Percentiles rank a stretch among this genome's conserved stretches.
Evolutionary conservation across 2,888 invertebrate species (phyloP).

Genomic region (Druceiella hillmani): DNA sequence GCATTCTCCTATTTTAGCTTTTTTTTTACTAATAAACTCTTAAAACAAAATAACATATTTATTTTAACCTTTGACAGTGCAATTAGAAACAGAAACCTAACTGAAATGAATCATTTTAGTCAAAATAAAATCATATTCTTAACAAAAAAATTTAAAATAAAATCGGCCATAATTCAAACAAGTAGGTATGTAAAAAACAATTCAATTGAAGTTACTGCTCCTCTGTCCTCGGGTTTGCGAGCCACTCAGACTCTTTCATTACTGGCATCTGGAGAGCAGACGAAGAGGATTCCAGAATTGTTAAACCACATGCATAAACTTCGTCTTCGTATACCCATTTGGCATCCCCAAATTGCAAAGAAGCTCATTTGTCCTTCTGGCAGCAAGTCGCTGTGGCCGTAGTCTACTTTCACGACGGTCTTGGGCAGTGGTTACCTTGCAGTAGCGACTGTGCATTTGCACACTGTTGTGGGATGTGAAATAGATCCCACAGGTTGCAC

Average conservation of each 20-base stretch:
- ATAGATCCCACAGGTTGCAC: slow-evolving; percentile 22
- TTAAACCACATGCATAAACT: slow-evolving; percentile 20
- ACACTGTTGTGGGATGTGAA: no score
- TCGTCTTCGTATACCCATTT: slow-evolving; percentile 19
- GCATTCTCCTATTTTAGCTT: slow-evolving; percentile 11
- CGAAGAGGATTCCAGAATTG: slow-evolving; percentile 21
- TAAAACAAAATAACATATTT: no score
- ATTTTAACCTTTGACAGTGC: no score
- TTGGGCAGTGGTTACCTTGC: slow-evolving; percentile 20
- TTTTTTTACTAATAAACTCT: no score
- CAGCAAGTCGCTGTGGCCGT: slow-evolving; percentile 9
- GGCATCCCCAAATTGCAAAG: slow-evolving; percentile 18
- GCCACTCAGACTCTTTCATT: slow-evolving; percentile 20
- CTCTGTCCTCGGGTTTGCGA: slow-evolving; percentile 21
- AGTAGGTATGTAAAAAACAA: slow-evolving; percentile 22
- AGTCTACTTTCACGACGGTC: slow-evolving; percentile 19
- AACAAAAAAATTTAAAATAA: slow-evolving; percentile 21
- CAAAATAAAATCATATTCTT: slow-evolving; percentile 18
- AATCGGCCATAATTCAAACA: slow-evolving; percentile 19
- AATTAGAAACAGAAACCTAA: slow-evolving; percentile 16
- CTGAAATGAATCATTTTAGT: slow-evolving; percentile 12
- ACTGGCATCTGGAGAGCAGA: slow-evolving; percentile 21
- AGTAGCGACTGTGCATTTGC: slow-evolving; percentile 15
- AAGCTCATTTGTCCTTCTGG: slow-evolving; percentile 6
- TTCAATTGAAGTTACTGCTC: slow-evolving; percentile 18